Evolutionary conservation across 2,888 invertebrate species (phyloP).

Genomic region (Drosophila conformis): DNA sequence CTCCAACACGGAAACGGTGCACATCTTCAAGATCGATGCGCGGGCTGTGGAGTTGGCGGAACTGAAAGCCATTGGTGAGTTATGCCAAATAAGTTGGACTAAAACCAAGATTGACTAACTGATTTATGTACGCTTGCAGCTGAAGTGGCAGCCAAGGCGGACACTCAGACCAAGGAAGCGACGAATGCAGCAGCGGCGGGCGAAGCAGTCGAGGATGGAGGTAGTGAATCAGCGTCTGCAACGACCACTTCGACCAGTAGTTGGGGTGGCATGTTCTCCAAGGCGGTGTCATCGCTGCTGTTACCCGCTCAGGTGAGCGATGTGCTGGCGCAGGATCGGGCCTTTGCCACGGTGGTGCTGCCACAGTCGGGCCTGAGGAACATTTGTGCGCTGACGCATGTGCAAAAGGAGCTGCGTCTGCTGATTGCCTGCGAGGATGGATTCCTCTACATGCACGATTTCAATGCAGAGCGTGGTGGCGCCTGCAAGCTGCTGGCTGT

Average conservation of each 20-base stretch:
- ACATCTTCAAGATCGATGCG: constrained; percentile 84
- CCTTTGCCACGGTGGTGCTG: constrained; percentile 84
- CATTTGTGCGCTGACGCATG: constrained; percentile 82
- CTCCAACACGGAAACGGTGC: constrained; percentile 85
- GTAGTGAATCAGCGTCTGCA: constrained; percentile 20
- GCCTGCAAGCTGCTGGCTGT: constrained; percentile 82
- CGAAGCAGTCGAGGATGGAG: constrained; percentile 7
- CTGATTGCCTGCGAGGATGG: constrained; percentile 85
- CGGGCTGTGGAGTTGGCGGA: constrained; percentile 82
- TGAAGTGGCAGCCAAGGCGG: constrained; percentile 65
- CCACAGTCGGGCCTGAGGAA: constrained; percentile 83
- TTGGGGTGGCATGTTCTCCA: constrained; percentile 84
- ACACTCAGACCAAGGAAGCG: constrained; percentile 42
- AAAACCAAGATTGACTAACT: not conserved
- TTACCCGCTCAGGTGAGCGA: constrained; percentile 84
- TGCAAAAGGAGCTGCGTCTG: constrained; percentile 83
- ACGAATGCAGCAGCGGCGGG: constrained; percentile 1
- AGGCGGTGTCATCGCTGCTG: constrained; percentile 84
- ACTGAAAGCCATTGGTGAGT: constrained; percentile 71
- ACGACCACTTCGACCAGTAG: constrained; percentile 50
- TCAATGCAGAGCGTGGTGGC: constrained; percentile 83
- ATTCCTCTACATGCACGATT: constrained; percentile 84
- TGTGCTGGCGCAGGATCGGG: constrained; percentile 84
- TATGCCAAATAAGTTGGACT: not conserved
- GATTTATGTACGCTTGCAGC: constrained; percentile 35